Conservation (phyloP, 2,888 invertebrate genomes). For the Saturnia pavonia region DNA sequence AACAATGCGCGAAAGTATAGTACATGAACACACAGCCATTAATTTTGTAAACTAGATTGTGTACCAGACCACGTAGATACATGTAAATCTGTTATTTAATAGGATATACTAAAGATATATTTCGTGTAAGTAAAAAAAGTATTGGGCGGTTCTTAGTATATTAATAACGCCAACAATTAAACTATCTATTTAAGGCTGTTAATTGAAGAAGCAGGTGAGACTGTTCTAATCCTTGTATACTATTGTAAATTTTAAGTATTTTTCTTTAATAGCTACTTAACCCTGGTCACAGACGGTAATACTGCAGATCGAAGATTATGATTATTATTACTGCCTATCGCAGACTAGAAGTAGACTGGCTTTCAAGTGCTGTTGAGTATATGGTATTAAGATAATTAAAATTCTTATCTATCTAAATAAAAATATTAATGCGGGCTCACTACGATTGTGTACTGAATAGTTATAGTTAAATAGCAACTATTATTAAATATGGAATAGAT, state of each 20-base stretch:
- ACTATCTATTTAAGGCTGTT: not conserved
- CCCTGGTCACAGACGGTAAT: too few species aligned
- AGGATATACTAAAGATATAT: too few species aligned
- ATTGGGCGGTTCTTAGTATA: too few species aligned
- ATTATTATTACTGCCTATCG: too few species aligned
- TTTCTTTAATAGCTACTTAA: not conserved
- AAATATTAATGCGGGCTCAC: not conserved
- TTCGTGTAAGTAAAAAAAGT: too few species aligned
- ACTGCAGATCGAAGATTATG: not conserved
- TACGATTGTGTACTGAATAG: too few species aligned
- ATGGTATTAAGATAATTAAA: not conserved
- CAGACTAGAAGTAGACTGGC: not conserved
- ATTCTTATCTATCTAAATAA: not conserved
- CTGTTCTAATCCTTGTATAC: not conserved
- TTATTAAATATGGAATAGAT: not conserved
- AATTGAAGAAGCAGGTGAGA: not conserved
- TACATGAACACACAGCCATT: too few species aligned
- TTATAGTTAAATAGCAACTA: not conserved
- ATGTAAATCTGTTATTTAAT: too few species aligned
- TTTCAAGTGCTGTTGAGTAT: not conserved
- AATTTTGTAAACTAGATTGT: too few species aligned
- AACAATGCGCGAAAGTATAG: too few species aligned
- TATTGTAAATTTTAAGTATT: not conserved
- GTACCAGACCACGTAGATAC: too few species aligned
- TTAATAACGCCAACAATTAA: not conserved